Conservation (phyloP, 2,888 invertebrate species). For the Drosophila anceps region DNA sequence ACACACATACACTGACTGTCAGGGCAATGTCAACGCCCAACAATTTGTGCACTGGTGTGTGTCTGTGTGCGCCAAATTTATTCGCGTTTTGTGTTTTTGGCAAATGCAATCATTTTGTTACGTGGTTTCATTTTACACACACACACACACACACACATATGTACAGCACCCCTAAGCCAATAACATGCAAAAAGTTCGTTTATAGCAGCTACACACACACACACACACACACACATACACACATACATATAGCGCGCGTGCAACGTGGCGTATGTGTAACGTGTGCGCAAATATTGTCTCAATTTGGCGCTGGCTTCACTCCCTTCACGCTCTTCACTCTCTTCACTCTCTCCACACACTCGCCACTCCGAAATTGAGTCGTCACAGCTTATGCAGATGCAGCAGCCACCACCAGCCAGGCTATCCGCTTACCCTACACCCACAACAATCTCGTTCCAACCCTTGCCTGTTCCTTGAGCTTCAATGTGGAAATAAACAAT, state of each 20-base stretch:
- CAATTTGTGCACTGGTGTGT: constrained; percentile 12
- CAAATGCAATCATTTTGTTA: constrained; percentile 77
- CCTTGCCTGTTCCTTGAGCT: constrained; percentile 34
- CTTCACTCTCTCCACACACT: not conserved
- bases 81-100: constrained; percentile 60
- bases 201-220: constrained; percentile 51
- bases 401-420: constrained; percentile 13
- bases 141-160: not conserved
- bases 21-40: constrained; percentile 49
- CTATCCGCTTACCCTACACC: constrained; percentile 6
- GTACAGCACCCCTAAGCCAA: constrained; percentile 53
- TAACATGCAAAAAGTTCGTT: constrained; percentile 71
- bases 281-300: constrained; percentile 77
- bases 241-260: constrained; percentile 21
- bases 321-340: too few species aligned
- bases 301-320: constrained; percentile 68
- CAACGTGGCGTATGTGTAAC: constrained; percentile 75
- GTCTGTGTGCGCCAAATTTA: constrained; percentile 35
- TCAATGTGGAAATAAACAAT: constrained; percentile 74
- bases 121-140: constrained; percentile 66
- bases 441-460: not conserved
- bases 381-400: constrained; percentile 57
- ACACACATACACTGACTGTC: not conserved
- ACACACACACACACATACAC: not conserved
- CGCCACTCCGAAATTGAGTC: constrained; percentile 51